Evolutionary conservation across 2,888 invertebrate genomes (phyloP).

Genomic region (Norana najaformis): DNA sequence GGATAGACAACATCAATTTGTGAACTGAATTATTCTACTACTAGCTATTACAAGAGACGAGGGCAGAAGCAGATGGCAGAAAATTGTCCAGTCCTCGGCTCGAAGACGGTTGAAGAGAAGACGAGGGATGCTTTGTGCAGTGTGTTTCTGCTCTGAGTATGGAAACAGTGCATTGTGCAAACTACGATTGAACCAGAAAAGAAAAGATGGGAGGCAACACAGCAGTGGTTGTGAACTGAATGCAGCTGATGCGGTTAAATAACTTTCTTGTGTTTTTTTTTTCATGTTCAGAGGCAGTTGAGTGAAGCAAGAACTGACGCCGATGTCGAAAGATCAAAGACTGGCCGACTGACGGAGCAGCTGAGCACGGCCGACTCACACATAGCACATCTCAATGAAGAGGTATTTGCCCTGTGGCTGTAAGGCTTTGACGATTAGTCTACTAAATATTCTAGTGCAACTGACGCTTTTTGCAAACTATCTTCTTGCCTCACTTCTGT

Average conservation of each 20-base stretch:
- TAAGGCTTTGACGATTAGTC: too few species aligned
- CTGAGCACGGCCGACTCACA: constrained; percentile 25
- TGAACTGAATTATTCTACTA: too few species aligned
- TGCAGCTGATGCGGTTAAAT: background rate
- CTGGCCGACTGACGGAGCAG: background rate
- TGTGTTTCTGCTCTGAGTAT: background rate
- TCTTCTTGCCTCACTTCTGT: background rate
- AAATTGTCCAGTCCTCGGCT: too few species aligned
- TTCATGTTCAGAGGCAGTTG: constrained; percentile 25
- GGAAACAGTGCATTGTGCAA: background rate
- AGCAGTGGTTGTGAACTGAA: background rate
- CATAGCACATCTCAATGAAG: constrained; percentile 25
- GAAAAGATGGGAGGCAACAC: background rate
- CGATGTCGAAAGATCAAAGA: background rate
- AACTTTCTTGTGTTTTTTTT: background rate
- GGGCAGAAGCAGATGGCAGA: too few species aligned
- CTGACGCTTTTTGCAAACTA: background rate
- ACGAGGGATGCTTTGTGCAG: too few species aligned
- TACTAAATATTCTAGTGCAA: too few species aligned
- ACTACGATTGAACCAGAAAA: background rate
- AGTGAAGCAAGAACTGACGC: background rate
- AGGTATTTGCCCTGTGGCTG: background rate
- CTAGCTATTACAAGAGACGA: too few species aligned
- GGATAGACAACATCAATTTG: too few species aligned
- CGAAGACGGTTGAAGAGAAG: too few species aligned